A percentile compares a stretch with the other conserved stretches of the same genome.
Evolutionary conservation across 2,797 vertebrate species (phyloP).

Genomic region (Sebastes iracundus): DNA sequence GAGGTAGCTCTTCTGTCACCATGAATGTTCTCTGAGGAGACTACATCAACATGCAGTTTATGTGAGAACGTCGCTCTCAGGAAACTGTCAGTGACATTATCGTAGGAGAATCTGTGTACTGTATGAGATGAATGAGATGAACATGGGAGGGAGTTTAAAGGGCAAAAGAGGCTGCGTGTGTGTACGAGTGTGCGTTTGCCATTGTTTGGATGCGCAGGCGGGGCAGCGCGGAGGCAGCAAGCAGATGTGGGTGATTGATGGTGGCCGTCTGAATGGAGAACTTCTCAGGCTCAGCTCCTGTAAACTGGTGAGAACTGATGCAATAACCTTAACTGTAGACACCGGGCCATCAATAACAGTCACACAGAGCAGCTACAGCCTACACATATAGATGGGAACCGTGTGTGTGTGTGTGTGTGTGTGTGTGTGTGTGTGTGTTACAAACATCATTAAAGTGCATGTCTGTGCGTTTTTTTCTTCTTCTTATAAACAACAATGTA

Average conservation of each 20-base stretch:
- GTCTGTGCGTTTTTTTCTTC: neutral
- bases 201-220: conserved; percentile 31
- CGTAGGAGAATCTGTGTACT: conserved; percentile 45
- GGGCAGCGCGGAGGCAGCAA: conserved; percentile 32
- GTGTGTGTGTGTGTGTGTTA: neutral
- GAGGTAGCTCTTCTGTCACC: conserved; percentile 14
- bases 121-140: conserved; percentile 47
- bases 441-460: neutral
- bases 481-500: neutral
- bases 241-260: conserved; percentile 78
- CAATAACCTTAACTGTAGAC: conserved; percentile 80
- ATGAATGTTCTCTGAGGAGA: conserved; percentile 23
- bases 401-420: conserved; percentile 3
- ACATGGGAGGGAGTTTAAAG: conserved; percentile 58
- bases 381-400: conserved; percentile 29
- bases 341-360: conserved; percentile 76
- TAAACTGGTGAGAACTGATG: conserved; percentile 75
- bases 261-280: conserved; percentile 65
- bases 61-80: conserved; percentile 28
- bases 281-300: conserved; percentile 67
- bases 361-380: conserved; percentile 22
- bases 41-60: conserved; percentile 22
- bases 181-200: neutral
- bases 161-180: conserved; percentile 26
- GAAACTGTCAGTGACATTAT: conserved; percentile 62